Evolutionary conservation across 1,140 invertebrate species (phyloP), one percentile per base, ranked within the genome.

Genomic region (Helicoverpa zea): DNA sequence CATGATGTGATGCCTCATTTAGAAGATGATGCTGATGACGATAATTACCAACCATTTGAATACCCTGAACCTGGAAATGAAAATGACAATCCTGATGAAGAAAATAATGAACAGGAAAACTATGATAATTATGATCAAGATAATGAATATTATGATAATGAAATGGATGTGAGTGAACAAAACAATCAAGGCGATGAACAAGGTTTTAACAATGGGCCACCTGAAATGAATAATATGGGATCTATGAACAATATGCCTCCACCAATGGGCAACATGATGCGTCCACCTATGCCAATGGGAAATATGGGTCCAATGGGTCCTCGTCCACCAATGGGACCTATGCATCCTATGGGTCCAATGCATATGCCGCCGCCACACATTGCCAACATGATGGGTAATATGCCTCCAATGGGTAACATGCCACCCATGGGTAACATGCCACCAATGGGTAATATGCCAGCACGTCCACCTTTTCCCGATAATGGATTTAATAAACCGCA

Each of bases 1-100:
- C 96, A 96, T 59, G 97, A 98, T 87, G 96, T 98, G 1, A 96
- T 97, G 85, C 97, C 95, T 64, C 95, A 95, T 77, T 95, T 96
- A 70, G 96, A 97, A 80, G 92, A 96, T 5, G 95, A 96, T 76
- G 96, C 96, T 78, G 96, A 97, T 91, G 83, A 92, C 85, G 87
- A 96, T 77, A 87, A 92, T 87, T 83, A 90, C 81, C 73, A 85
- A 83, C 92, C 94, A 77, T 95, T 94, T 90, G 90, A 94, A 83
- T 95, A 94, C 88, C 93, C 92, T 49, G 84, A 88, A 18, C 86
- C 85, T 78, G 90, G 91, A 84, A 87, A 86, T 77, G 75, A 64
- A 29, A 43, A 54, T 81, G 87, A 89, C 59, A 79, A 51, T 47
- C 29, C 89, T 18, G 86, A 91, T 51, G 84, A 84, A 82, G 84